Conservation (phyloP, 1,140 invertebrate species). For the Campoletis sonorensis region DNA sequence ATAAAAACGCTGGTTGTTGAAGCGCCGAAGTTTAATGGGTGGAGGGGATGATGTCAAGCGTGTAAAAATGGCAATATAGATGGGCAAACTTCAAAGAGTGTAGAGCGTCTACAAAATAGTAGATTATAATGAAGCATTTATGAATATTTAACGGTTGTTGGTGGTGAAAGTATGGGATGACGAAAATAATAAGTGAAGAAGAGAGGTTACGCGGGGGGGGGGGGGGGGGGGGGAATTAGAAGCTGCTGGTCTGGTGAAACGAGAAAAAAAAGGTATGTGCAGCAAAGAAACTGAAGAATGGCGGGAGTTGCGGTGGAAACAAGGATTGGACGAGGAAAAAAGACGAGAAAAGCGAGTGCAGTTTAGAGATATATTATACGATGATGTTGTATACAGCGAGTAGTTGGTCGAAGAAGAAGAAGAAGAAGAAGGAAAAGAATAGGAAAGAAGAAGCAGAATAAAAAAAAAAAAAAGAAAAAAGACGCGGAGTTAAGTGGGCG, state of each 20-base stretch:
- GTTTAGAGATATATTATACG: conserved; percentile 4
- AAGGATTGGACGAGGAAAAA: background rate
- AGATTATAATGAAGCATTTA: background rate
- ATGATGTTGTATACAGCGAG: conserved; percentile 3
- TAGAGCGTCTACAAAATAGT: background rate
- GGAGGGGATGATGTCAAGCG: too few relatives aligned
- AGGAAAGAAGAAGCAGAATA: conserved; percentile 37
- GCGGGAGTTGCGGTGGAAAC: background rate
- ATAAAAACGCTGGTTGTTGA: too few relatives aligned
- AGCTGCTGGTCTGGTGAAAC: background rate
- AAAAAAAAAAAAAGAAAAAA: conserved; percentile 50
- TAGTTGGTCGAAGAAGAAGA: conserved; percentile 16
- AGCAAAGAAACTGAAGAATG: background rate
- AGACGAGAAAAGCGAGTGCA: background rate
- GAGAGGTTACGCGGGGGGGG: background rate
- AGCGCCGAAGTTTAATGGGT: too few relatives aligned
- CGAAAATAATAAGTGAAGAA: too few relatives aligned
- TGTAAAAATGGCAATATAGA: background rate
- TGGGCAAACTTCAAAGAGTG: background rate
- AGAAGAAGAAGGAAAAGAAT: conserved; percentile 41
- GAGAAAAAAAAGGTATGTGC: background rate
- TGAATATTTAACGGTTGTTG: background rate
- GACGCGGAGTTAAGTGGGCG: conserved; percentile 59
- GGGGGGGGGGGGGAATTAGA: background rate
- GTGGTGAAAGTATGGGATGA: background rate